Evolutionary conservation across 2,113 vertebrate species (phyloP).

Genomic region (Physeter macrocephalus): DNA sequence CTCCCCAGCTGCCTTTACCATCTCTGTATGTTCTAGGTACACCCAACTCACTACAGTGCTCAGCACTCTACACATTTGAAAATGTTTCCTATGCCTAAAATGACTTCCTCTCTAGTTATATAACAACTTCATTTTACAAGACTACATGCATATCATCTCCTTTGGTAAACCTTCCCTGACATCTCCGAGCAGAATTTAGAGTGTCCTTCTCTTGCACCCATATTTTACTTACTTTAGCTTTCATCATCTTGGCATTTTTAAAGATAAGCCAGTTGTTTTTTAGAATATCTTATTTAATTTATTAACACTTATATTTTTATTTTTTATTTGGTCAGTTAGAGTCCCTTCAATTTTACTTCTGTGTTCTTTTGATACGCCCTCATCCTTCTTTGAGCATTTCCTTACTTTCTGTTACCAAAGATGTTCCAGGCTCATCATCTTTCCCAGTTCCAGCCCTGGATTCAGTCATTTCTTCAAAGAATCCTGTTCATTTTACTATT

Average conservation of each 20-base stretch:
- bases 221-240: neutral
- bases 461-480: constrained; percentile 1
- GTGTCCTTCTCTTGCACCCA: neutral
- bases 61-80: neutral
- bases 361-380: neutral
- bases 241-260: neutral
- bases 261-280: neutral
- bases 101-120: neutral
- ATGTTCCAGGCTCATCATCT: neutral
- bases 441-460: neutral
- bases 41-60: neutral
- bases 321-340: neutral
- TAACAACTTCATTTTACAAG: neutral
- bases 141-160: neutral
- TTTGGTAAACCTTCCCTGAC: neutral
- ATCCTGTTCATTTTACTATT: neutral
- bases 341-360: neutral
- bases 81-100: neutral
- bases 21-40: neutral
- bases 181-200: neutral
- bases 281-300: neutral
- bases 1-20: neutral
- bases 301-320: neutral
- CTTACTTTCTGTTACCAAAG: neutral
- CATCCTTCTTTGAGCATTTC: neutral